phyloP scores from a whole-genome alignment of 2,797 vertebrate genomes.

The Brachyrhaphis roseni region DNA sequence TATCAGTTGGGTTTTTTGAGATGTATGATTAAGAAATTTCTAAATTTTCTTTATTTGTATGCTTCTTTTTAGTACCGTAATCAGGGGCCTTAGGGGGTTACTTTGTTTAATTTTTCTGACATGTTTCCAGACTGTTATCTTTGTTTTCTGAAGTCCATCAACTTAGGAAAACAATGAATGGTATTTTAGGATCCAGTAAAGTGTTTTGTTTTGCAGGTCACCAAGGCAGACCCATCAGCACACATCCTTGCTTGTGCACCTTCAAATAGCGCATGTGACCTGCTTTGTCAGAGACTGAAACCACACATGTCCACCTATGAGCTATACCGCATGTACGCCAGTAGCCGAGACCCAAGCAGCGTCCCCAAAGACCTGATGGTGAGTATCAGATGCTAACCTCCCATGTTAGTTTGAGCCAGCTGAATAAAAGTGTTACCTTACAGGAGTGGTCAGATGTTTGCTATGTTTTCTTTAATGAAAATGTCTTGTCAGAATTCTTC shows the following conservation, averaged over 20 bases:
- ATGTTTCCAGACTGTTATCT: background rate
- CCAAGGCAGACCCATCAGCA: constrained; percentile 66
- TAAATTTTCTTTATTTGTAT: background rate
- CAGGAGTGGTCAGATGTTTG: background rate
- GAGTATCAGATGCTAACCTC: constrained; percentile 13
- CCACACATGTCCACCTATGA: constrained; percentile 71
- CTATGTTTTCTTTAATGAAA: background rate
- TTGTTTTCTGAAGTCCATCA: background rate
- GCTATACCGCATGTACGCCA: constrained; percentile 88
- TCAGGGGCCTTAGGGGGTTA: background rate
- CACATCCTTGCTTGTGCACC: constrained; percentile 90
- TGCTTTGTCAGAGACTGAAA: constrained; percentile 88
- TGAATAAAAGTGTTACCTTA: background rate
- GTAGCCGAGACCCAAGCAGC: constrained; percentile 76
- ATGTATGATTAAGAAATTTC: background rate
- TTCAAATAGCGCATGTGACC: constrained; percentile 90
- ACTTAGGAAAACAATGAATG: background rate
- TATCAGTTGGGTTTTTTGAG: background rate
- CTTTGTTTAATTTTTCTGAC: background rate
- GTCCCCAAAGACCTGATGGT: constrained; percentile 84
- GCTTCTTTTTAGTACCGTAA: background rate
- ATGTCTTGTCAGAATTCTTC: background rate
- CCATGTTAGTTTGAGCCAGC: background rate
- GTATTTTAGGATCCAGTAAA: background rate
- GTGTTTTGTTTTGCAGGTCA: constrained; percentile 78